A percentile compares a stretch with the other conserved stretches of the same genome.
These are phyloP conservation scores for Cervus canadensis DNA, from an alignment of 2,113 vertebrate species.

Conservation along the genomic window DNA sequence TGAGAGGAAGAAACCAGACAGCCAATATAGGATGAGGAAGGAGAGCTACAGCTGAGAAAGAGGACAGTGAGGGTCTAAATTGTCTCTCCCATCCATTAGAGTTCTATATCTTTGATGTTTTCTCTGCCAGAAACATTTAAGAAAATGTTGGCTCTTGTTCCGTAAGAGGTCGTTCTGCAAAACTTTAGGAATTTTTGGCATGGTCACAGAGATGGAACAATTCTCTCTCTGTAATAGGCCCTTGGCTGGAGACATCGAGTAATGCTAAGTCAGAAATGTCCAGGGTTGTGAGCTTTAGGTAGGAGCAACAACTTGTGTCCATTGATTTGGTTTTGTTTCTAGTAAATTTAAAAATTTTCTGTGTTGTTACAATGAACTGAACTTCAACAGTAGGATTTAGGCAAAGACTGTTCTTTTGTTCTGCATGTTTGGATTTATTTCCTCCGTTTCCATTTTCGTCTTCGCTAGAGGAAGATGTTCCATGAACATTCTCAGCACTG, in stretches of 20 bases:
- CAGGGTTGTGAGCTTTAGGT: background rate
- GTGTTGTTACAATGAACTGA: background rate
- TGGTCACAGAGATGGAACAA: background rate
- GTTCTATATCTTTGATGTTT: background rate
- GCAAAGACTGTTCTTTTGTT: background rate
- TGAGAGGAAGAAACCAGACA: background rate
- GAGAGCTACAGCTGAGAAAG: background rate
- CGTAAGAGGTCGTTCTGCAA: background rate
- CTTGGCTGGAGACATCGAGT: background rate
- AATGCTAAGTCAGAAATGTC: background rate
- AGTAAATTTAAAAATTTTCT: background rate
- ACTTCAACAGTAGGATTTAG: background rate
- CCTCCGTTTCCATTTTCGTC: background rate
- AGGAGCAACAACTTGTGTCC: background rate
- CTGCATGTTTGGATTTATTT: background rate
- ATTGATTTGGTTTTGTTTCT: slow-evolving; percentile 2
- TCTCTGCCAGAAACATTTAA: slow-evolving; percentile 4
- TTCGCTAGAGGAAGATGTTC: slow-evolving; percentile 19
- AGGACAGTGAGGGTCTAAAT: background rate
- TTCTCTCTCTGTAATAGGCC: background rate
- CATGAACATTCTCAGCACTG: background rate
- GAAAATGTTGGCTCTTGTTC: slow-evolving; percentile 43
- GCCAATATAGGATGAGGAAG: background rate
- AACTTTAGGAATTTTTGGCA: slow-evolving; percentile 35
- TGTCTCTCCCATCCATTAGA: background rate